phyloP scores from a whole-genome alignment of 2,888 invertebrate genomes.

The Dione juno region DNA sequence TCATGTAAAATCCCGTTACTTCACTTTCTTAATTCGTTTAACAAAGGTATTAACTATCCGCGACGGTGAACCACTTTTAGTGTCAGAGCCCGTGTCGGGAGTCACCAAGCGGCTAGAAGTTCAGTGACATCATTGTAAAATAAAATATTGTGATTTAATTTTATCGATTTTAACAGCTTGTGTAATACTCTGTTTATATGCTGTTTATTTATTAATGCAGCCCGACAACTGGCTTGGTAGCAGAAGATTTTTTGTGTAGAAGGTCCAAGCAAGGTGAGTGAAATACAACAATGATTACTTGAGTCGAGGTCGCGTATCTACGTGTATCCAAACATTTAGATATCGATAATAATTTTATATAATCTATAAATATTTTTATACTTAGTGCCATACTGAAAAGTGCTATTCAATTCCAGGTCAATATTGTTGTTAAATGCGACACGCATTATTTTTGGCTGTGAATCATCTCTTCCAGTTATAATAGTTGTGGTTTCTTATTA shows the following conservation, averaged over 20 bases:
- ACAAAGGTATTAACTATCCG: conserved; percentile 74
- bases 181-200: conserved; percentile 70
- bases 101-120: conserved; percentile 53
- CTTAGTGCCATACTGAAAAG: conserved; percentile 28
- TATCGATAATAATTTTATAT: conserved; percentile 41
- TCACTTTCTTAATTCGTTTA: conserved; percentile 76
- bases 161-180: conserved; percentile 77
- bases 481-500: conserved; percentile 30
- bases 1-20: conserved; percentile 80
- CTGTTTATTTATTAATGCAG: conserved; percentile 75
- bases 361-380: conserved; percentile 47
- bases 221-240: conserved; percentile 64
- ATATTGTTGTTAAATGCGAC: conserved; percentile 28
- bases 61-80: conserved; percentile 63
- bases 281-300: conserved; percentile 43
- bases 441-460: conserved; percentile 43
- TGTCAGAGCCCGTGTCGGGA: conserved; percentile 58
- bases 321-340: conserved; percentile 35
- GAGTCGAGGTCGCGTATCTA: conserved; percentile 29
- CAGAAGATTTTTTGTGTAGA: conserved; percentile 73
- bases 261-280: conserved; percentile 75
- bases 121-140: conserved; percentile 62
- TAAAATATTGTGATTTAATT: conserved; percentile 66
- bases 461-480: conserved; percentile 40
- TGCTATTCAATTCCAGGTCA: conserved; percentile 31